Conservation (phyloP, 2,888 invertebrate species). For the Tyria jacobaeae region DNA sequence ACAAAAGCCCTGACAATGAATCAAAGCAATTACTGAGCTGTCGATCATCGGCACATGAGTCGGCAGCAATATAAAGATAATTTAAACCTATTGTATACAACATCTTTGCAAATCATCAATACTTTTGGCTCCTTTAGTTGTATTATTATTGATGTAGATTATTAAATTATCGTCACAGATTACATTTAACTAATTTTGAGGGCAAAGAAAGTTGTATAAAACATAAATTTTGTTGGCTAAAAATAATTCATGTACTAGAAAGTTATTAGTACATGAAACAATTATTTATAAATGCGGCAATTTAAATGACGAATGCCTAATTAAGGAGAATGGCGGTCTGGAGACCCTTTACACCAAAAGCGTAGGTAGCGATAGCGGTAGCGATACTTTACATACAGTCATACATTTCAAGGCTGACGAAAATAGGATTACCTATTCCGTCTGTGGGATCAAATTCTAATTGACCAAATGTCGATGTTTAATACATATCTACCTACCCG, state of each 20-base stretch:
- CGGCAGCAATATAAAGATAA: slow-evolving; percentile 43
- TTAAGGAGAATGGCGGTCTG: background rate
- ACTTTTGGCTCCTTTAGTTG: background rate
- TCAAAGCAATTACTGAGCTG: slow-evolving; percentile 54
- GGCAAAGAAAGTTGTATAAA: background rate
- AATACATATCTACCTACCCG: too few relatives aligned
- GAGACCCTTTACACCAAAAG: background rate
- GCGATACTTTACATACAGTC: too few relatives aligned
- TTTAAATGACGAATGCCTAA: background rate
- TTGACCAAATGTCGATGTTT: too few relatives aligned
- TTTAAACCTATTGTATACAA: slow-evolving; percentile 33
- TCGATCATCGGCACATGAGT: slow-evolving; percentile 47
- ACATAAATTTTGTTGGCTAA: background rate
- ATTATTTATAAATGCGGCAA: background rate
- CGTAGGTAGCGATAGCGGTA: too few relatives aligned
- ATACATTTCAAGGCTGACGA: too few relatives aligned
- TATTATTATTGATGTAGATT: background rate
- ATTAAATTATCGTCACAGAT: background rate
- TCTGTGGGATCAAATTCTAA: too few relatives aligned
- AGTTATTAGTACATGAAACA: slow-evolving; percentile 11
- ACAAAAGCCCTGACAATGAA: slow-evolving; percentile 21
- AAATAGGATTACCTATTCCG: too few relatives aligned
- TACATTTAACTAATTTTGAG: background rate
- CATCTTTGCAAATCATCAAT: slow-evolving; percentile 7
- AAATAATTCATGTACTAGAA: slow-evolving; percentile 10